Evolutionary conservation across 2,113 vertebrate genomes (phyloP).

Genomic region (Lamprotornis superbus): DNA sequence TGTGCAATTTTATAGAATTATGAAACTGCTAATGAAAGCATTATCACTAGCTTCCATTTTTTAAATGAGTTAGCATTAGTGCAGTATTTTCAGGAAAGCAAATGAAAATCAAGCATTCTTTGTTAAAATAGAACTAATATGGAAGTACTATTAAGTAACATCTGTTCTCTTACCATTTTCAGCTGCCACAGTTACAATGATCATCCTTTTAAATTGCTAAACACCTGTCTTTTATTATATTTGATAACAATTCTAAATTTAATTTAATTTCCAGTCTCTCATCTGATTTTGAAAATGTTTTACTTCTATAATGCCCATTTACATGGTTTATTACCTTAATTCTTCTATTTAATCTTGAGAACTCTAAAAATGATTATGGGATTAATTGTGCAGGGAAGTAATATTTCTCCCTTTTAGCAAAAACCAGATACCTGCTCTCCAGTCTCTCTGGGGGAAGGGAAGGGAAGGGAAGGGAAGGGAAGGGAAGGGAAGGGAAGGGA

Average conservation of each 20-base stretch:
- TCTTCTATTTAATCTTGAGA: conserved; percentile 60
- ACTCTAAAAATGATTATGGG: conserved; percentile 50
- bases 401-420: conserved; percentile 23
- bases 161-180: conserved; percentile 50
- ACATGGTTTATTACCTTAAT: conserved; percentile 58
- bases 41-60: background rate
- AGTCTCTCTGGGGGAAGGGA: background rate
- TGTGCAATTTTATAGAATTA: background rate
- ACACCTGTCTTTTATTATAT: conserved; percentile 70
- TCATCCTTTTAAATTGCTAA: conserved; percentile 53
- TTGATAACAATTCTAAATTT: conserved; percentile 56
- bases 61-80: background rate
- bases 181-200: conserved; percentile 35
- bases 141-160: conserved; percentile 51
- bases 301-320: conserved; percentile 52
- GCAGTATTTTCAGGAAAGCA: conserved; percentile 9
- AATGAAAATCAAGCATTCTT: conserved; percentile 39
- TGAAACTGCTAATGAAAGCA: background rate
- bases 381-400: conserved; percentile 59
- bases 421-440: conserved; percentile 18
- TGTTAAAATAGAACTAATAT: background rate
- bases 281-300: conserved; percentile 19
- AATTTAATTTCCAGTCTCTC: conserved; percentile 19
- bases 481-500: no score
- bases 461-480: no score